Evolutionary conservation across 2,888 invertebrate species (phyloP).

Genomic region (Vesta saturnalis): DNA sequence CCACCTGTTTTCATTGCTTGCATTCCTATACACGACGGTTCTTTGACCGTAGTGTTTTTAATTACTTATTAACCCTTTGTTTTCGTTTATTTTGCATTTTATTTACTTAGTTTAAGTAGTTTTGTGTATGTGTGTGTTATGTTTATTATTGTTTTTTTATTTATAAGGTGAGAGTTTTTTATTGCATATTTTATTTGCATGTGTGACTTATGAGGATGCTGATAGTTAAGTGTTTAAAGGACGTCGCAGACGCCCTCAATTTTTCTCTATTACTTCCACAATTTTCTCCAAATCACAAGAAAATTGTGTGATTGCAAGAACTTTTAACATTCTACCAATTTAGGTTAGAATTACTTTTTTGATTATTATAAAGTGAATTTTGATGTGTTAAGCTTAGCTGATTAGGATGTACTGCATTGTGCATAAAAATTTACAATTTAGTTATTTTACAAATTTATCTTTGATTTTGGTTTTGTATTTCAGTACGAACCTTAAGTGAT

Average conservation of each 20-base stretch:
- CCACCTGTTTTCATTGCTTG: slow-evolving; percentile 57
- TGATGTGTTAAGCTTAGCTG: too few relatives aligned
- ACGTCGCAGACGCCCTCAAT: slow-evolving; percentile 52
- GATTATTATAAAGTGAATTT: too few relatives aligned
- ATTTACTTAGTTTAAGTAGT: slow-evolving; percentile 40
- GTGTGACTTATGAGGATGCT: slow-evolving; percentile 32
- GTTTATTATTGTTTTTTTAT: not conserved
- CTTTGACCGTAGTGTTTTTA: slow-evolving; percentile 41
- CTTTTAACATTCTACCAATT: too few relatives aligned
- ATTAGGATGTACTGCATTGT: too few relatives aligned
- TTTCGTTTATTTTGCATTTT: slow-evolving; percentile 43
- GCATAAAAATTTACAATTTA: too few relatives aligned
- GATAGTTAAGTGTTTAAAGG: slow-evolving; percentile 49
- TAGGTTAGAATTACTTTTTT: too few relatives aligned
- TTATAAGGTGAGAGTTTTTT: slow-evolving; percentile 7
- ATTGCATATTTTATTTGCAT: slow-evolving; percentile 33
- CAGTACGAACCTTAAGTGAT: not conserved
- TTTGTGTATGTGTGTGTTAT: not conserved
- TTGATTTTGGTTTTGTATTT: not conserved
- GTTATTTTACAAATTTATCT: not conserved
- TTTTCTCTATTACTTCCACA: not conserved
- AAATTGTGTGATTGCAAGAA: too few relatives aligned
- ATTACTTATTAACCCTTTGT: slow-evolving; percentile 24
- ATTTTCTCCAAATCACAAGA: too few relatives aligned
- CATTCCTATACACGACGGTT: slow-evolving; percentile 52